Base-by-base conservation (phyloP, 2,888 invertebrate species). In the Deilephila elpenor region DNA sequence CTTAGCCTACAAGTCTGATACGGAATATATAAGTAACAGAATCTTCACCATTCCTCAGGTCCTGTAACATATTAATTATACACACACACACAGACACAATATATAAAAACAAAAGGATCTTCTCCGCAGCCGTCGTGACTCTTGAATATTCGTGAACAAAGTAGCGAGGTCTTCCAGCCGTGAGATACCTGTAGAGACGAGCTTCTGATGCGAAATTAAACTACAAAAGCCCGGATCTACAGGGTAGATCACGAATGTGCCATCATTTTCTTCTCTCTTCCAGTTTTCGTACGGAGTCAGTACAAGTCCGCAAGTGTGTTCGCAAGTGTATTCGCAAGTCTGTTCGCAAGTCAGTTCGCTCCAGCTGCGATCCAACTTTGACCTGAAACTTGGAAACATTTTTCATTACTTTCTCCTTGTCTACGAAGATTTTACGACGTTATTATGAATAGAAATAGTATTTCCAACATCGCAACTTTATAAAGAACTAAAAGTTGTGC, bases 161-260 rank as follows among this genome's bases (percentile, higher is more conserved):
- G 96, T 96, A 96, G 96, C 96, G 96, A 96, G 96, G 96, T 96
- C 97, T 97, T 96, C 96, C 97, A 97, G 98, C 98, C 98, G 98
- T 98, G 98, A 98, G 98, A 98, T 98, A 98, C 98, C 98, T 98
- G 98, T 98, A 98, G 98, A 98, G 98, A 98, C 98, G 98, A 98
- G 98, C 98, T 98, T 98, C 98, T 98, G 98, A 98, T 96, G 94
- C 95, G 93, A 96, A 96, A 96, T 96, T 96, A 96, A 97, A 97
- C 98, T 97, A 98, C 98, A 98, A 98, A 98, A 98, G 98, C 98
- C 98, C 98, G 98, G 98, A 98, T 98, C 98, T 98, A 98, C 98
- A 98, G 98, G 98, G 98, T 98, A 98, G 98, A 98, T 98, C 98
- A 98, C 98, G 98, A 97, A 98, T 98, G 98, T 97, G 97, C 97